A percentile compares a stretch with the other conserved stretches of the same genome.
phyloP scores from a whole-genome alignment of 1,140 invertebrate species.

The Thrips palmi region DNA sequence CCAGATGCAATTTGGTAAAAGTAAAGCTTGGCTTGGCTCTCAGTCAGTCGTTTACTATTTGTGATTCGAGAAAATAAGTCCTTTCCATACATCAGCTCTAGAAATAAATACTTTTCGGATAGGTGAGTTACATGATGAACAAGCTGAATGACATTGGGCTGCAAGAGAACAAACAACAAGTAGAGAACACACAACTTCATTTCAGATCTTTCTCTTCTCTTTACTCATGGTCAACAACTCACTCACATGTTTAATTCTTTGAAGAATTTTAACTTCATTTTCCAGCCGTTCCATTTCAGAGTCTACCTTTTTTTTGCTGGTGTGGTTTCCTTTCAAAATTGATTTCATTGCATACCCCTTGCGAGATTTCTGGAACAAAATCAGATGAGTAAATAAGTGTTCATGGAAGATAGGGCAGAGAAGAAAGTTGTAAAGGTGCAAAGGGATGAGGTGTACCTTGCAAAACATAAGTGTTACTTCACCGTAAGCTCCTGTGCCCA shows the following conservation, averaged over 20 bases:
- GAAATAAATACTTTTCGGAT: too few relatives aligned
- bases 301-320: constrained; percentile 17
- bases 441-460: constrained; percentile 24
- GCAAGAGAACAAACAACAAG: too few relatives aligned
- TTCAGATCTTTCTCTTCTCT: too few relatives aligned
- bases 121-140: too few relatives aligned
- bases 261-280: constrained; percentile 68
- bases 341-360: constrained; percentile 67
- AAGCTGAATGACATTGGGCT: too few relatives aligned
- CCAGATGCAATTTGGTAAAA: constrained; percentile 74
- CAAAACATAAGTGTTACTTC: constrained; percentile 50
- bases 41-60: constrained; percentile 35
- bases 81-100: constrained; percentile 80
- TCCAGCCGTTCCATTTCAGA: constrained; percentile 42
- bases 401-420: too few relatives aligned
- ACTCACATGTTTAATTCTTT: constrained; percentile 57
- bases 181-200: too few relatives aligned
- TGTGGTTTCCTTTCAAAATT: constrained; percentile 38
- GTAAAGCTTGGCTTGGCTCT: constrained; percentile 48
- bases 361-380: constrained; percentile 35
- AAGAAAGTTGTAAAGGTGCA: too few relatives aligned
- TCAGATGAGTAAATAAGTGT: constrained; percentile 17
- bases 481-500: constrained; percentile 62
- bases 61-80: constrained; percentile 59
- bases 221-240: too few relatives aligned